A percentile compares a stretch with the other conserved stretches of the same genome.
These are phyloP conservation scores for Diachasmimorpha longicaudata DNA, from an alignment of 1,140 invertebrate species.

Conservation along the genomic window DNA sequence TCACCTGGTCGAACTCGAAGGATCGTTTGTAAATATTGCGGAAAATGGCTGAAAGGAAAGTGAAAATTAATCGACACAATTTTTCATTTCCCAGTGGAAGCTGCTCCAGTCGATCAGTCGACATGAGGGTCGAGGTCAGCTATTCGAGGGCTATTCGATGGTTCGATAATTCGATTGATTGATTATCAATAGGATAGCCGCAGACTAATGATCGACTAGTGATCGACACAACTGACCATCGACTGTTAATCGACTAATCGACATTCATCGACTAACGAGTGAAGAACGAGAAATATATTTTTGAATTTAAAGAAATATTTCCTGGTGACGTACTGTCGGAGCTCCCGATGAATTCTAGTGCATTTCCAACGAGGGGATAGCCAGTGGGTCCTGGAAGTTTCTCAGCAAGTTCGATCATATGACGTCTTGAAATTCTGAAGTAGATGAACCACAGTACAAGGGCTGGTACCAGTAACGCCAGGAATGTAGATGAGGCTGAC, in stretches of 20 bases:
- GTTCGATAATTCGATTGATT: too few relatives aligned
- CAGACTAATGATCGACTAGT: too few relatives aligned
- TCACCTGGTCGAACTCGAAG: constrained; percentile 65
- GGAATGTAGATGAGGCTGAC: constrained; percentile 68
- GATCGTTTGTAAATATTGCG: constrained; percentile 67
- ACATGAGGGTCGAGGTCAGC: too few relatives aligned
- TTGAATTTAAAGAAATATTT: not conserved
- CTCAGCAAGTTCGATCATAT: constrained; percentile 73
- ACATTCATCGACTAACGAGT: too few relatives aligned
- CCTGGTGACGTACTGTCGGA: constrained; percentile 63
- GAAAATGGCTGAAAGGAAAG: constrained; percentile 69
- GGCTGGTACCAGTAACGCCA: constrained; percentile 72
- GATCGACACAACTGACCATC: too few relatives aligned
- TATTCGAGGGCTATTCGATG: too few relatives aligned
- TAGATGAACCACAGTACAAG: constrained; percentile 74
- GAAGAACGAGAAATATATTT: not conserved
- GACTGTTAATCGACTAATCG: too few relatives aligned
- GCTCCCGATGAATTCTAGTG: constrained; percentile 72
- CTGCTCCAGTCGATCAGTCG: too few relatives aligned
- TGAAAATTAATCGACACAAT: not conserved
- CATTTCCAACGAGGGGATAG: constrained; percentile 74
- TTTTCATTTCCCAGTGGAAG: too few relatives aligned
- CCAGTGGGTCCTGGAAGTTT: constrained; percentile 74
- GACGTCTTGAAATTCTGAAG: constrained; percentile 73
- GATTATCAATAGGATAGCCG: too few relatives aligned